These are phyloP conservation scores for Drosophila anomelani DNA, from an alignment of 2,888 invertebrate species.

Conservation along the genomic window DNA sequence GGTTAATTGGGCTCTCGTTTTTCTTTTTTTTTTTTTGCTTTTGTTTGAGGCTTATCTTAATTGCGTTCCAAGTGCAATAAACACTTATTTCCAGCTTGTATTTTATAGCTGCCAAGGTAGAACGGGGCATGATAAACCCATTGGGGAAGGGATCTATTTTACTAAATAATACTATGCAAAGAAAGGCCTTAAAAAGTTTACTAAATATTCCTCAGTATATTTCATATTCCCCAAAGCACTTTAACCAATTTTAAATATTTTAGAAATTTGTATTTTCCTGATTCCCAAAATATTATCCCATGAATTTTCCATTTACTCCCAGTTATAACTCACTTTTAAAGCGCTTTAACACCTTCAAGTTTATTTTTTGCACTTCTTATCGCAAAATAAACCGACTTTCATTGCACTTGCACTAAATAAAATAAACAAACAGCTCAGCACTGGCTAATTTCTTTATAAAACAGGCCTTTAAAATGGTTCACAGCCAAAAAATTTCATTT, in stretches of 20 bases:
- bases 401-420: neutral
- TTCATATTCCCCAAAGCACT: no score
- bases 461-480: neutral
- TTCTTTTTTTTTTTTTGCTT: neutral
- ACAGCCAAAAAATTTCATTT: neutral
- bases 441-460: slow-evolving; percentile 1
- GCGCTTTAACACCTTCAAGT: slow-evolving; percentile 4
- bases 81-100: slow-evolving; percentile 48
- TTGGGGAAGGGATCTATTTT: no score
- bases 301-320: neutral
- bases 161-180: no score
- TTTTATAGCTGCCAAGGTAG: slow-evolving; percentile 36
- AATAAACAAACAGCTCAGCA: neutral
- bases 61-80: slow-evolving; percentile 73
- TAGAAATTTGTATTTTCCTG: neutral
- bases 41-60: slow-evolving; percentile 67
- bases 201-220: no score
- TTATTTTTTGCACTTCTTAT: slow-evolving; percentile 42
- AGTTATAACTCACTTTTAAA: slow-evolving; percentile 16
- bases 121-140: neutral
- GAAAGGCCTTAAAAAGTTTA: no score
- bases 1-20: slow-evolving; percentile 63
- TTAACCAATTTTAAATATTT: no score
- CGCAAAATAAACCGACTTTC: slow-evolving; percentile 2
- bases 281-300: neutral